Base-by-base conservation (phyloP, 1,140 invertebrate species). In the Nasonia giraulti region DNA sequence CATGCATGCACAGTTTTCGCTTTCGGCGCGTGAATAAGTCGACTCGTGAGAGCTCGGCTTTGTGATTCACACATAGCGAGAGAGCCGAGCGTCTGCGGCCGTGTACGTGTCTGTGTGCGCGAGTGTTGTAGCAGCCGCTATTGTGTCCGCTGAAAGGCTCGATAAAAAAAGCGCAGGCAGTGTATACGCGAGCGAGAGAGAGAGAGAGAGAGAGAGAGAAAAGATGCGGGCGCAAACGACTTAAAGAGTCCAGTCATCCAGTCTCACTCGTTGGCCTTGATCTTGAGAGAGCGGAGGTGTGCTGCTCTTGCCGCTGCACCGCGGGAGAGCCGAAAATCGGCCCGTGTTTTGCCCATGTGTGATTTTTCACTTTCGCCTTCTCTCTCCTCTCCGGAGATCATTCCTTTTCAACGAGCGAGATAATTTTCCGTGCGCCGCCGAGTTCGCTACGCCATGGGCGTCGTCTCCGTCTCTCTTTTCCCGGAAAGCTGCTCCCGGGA, bases 161-260 rank as follows among this genome's bases (percentile, higher is more conserved):
- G 82, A 84, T 69, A 23, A 84, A 80, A 84, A 84, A 62, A 75
- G 69, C 55, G 20, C 75, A 84, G 83, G 83, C 73, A 71, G 23
- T 33, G 23, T 31, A n/a, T 33, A 33, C 71, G 83, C 11, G 27
- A 62, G 73, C 37, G 82, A 78, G 84, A 79, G n/a, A n/a, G n/a
- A n/a, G n/a, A n/a, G n/a, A 23, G 85, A 85, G 82, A 86, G 83
- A 86, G 87, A 87, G 89, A 89, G 73, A 62, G 82, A 89, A 91
- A 89, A 91, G 89, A 88, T 88, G 88, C 87, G 86, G 50, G 31
- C 47, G 50, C 47, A 66, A 40, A 27, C 88, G 86, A 88, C 87
- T 90, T 90, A 91, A 92, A 92, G 88, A 91, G 91, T 91, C 91
- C 89, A 92, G 92, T 92, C 92, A 93, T 93, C 91, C 89, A 91